Base-by-base conservation (phyloP, 37 sponge, comb jelly and placozoan species). In the Haliclona indistincta region DNA sequence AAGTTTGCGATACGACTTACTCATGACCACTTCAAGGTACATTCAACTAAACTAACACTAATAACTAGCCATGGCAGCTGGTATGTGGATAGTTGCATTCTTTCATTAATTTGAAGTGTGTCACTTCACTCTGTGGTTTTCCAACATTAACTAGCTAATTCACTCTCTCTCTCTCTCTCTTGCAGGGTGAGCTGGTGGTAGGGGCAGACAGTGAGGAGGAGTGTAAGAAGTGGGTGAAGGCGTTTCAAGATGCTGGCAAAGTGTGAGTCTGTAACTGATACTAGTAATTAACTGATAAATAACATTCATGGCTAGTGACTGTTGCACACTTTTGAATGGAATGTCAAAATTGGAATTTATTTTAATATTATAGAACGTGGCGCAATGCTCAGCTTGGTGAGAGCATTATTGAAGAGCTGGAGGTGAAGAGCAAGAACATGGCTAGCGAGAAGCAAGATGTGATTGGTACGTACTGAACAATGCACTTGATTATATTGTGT, bases 341-440 rank as follows among this genome's bases (percentile, higher is more conserved):
- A n/a, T n/a, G 28, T 26, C 7, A 11, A n/a, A 58, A 58, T 25
- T 25, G 6, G 22, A 58, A 58, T 58, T 7, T 20, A 25, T 58
- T 8, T 25, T 7, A 8, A 58, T 58, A 47, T 47, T 52, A 15
- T 65, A 96, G 97, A 15, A 97, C 98, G 33, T 97, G 95, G 95
- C 81, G 88, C 49, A 97, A 97, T 86, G 93, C 95, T 44, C 93
- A 91, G 74, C 51, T 97, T 47, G 98, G 98, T 15, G 95, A 91
- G 51, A 81, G 81, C 0, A 71, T 91, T 53, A 83, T 97, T n/a
- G 42, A 62, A 29, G 74, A 91, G 64, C 56, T 94, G 63, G 96
- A 94, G 42, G 77, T 84, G 44, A 84, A 94, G 68, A 89, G 90
- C 43, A 76, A 83, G 42, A 51, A 86, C 47, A 86, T 94, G 67